These are phyloP conservation scores for Lasioglossum oenotherae DNA, from an alignment of 2,888 invertebrate species.

Conservation along the genomic window DNA sequence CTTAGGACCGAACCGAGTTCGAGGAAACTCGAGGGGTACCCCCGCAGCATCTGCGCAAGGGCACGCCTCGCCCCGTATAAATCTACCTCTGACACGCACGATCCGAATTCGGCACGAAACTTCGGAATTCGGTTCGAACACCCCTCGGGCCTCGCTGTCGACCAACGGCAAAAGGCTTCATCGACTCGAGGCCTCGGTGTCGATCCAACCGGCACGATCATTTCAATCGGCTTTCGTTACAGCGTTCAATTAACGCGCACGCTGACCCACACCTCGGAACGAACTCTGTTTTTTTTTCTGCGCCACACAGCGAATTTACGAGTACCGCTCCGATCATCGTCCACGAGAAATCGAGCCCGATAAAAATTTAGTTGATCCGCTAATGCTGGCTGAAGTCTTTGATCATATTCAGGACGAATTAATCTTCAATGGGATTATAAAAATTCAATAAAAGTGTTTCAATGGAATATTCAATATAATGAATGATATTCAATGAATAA, in stretches of 20 bases:
- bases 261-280: not conserved
- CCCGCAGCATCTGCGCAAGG: constrained; percentile 68
- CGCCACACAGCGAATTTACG: not conserved
- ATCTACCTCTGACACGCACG: constrained; percentile 57
- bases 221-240: constrained; percentile 8
- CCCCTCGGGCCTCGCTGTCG: constrained; percentile 4
- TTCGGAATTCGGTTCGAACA: constrained; percentile 23
- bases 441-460: constrained; percentile 2
- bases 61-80: constrained; percentile 68
- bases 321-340: not conserved
- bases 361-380: not conserved
- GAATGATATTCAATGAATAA: constrained; percentile 2
- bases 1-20: constrained; percentile 59
- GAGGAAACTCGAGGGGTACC: constrained; percentile 61
- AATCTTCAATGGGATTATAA: not conserved
- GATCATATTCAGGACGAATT: not conserved
- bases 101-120: constrained; percentile 41
- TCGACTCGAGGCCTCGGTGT: constrained; percentile 35
- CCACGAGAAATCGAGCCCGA: not conserved
- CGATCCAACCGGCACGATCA: not conserved
- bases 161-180: constrained; percentile 24
- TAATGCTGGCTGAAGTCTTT: too few relatives aligned
- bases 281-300: not conserved
- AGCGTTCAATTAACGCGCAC: constrained; percentile 6
- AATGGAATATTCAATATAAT: not conserved